A percentile compares a stretch with the other conserved stretches of the same genome.
phyloP scores from a whole-genome alignment of 2,797 vertebrate genomes.

The Amblyopsis hoosieri region DNA sequence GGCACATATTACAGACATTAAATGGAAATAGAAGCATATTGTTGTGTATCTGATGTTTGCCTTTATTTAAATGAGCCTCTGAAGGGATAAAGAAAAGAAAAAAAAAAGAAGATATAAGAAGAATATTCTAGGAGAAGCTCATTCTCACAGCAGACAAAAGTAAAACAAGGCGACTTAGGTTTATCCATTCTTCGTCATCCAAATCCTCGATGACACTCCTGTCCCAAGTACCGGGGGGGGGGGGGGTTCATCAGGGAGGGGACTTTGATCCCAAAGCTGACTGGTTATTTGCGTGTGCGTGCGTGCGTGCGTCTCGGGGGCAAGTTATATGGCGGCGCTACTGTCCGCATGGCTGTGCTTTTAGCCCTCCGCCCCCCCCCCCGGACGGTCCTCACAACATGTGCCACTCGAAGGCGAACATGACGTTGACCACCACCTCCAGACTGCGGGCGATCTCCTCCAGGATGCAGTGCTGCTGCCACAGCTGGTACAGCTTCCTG shows the following conservation, averaged over 20 bases:
- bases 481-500: constrained; percentile 92
- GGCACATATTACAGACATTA: constrained; percentile 46
- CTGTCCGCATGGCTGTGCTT: constrained; percentile 18
- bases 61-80: constrained; percentile 56
- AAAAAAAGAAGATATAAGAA: constrained; percentile 29
- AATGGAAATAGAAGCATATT: constrained; percentile 44
- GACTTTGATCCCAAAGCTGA: constrained; percentile 33
- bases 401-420: constrained; percentile 97
- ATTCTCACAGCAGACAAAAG: constrained; percentile 50
- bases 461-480: constrained; percentile 96
- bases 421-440: constrained; percentile 90
- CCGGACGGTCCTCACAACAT: constrained; percentile 81
- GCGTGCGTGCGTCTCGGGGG: background rate
- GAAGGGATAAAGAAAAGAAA: constrained; percentile 23
- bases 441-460: constrained; percentile 96
- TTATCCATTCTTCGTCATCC: constrained; percentile 29
- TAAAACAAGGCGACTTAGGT: constrained; percentile 69
- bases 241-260: constrained; percentile 28
- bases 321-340: background rate
- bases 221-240: constrained; percentile 25
- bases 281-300: constrained; percentile 1
- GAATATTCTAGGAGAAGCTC: constrained; percentile 31
- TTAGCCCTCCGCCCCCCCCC: background rate
- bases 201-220: constrained; percentile 12
- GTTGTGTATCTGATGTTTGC: constrained; percentile 37